Percentiles rank a stretch among this genome's conserved stretches.
phyloP scores from a whole-genome alignment of 2,888 invertebrate species.

The Coelinius sp. region DNA sequence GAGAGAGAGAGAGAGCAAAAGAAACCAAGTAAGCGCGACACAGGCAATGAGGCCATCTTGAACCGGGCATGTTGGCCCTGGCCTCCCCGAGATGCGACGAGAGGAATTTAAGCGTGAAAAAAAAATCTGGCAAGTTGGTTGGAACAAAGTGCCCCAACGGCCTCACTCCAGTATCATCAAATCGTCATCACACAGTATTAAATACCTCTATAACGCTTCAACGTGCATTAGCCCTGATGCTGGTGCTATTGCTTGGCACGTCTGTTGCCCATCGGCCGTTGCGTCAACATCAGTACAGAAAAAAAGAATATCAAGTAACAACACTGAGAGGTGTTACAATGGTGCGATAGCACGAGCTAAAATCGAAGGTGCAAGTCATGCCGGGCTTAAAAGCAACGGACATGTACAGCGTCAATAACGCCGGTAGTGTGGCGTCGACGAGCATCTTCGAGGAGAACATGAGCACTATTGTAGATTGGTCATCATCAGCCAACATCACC shows the following conservation, averaged over 20 bases:
- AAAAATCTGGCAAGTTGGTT: slow-evolving; percentile 31
- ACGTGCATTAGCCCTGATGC: slow-evolving; percentile 15
- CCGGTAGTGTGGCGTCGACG: slow-evolving; percentile 64
- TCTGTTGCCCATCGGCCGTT: slow-evolving; percentile 18
- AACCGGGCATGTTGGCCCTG: slow-evolving; percentile 50
- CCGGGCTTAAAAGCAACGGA: slow-evolving; percentile 59
- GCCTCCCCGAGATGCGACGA: slow-evolving; percentile 49
- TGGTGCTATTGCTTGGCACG: slow-evolving; percentile 14
- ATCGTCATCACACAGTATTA: slow-evolving; percentile 15
- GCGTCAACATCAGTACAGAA: slow-evolving; percentile 34
- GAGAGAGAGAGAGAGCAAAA: slow-evolving; percentile 4
- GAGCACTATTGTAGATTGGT: slow-evolving; percentile 55
- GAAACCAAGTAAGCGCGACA: slow-evolving; percentile 18
- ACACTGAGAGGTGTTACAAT: slow-evolving; percentile 37
- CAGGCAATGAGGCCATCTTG: slow-evolving; percentile 49
- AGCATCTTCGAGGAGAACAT: slow-evolving; percentile 67
- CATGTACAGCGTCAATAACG: slow-evolving; percentile 61
- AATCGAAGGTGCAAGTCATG: slow-evolving; percentile 66
- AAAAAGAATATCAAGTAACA: slow-evolving; percentile 34
- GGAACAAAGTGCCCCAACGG: not conserved
- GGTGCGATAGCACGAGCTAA: slow-evolving; percentile 52
- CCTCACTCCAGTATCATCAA: not conserved
- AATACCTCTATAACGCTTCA: not conserved
- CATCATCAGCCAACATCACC: slow-evolving; percentile 39
- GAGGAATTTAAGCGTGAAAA: slow-evolving; percentile 45